Percentiles rank a stretch among this genome's conserved stretches.
phyloP scores from a whole-genome alignment of 2,113 vertebrate genomes.

The Plestiodon gilberti region DNA sequence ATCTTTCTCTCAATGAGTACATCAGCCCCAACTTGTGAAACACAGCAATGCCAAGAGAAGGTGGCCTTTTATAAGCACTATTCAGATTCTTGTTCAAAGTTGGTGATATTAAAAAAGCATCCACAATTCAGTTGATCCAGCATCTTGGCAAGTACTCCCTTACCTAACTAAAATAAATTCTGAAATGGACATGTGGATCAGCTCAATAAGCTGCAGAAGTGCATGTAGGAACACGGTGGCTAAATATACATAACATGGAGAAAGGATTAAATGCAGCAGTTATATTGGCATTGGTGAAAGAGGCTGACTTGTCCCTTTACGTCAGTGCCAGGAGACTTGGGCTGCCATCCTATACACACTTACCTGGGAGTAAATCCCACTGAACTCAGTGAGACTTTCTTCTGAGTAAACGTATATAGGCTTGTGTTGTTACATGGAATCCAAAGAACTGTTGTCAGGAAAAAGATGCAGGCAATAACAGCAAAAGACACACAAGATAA shows the following conservation, averaged over 20 bases:
- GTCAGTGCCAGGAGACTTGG: not conserved
- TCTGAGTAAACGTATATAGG: too few relatives aligned
- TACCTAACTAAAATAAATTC: not conserved
- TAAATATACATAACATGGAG: not conserved
- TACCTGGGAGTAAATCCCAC: too few relatives aligned
- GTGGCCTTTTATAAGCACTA: not conserved
- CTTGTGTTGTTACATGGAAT: not conserved
- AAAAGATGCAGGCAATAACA: not conserved
- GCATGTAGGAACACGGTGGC: not conserved
- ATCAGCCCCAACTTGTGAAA: not conserved
- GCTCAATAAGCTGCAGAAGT: not conserved
- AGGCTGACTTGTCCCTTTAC: not conserved
- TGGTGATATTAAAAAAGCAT: not conserved
- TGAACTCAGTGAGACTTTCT: too few relatives aligned
- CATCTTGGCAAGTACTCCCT: not conserved
- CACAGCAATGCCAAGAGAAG: not conserved
- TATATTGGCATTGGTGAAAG: not conserved
- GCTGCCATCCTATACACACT: too few relatives aligned
- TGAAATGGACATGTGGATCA: not conserved
- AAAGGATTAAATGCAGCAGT: not conserved
- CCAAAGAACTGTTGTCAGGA: not conserved
- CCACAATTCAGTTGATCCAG: not conserved
- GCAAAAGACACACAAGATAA: not conserved
- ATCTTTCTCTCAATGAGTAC: not conserved
- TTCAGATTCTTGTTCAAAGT: slow-evolving; percentile 3